Evolutionary conservation across 92 coral and sea anemone genomes (phyloP).

Genomic region (Parazoanthus darwini): DNA sequence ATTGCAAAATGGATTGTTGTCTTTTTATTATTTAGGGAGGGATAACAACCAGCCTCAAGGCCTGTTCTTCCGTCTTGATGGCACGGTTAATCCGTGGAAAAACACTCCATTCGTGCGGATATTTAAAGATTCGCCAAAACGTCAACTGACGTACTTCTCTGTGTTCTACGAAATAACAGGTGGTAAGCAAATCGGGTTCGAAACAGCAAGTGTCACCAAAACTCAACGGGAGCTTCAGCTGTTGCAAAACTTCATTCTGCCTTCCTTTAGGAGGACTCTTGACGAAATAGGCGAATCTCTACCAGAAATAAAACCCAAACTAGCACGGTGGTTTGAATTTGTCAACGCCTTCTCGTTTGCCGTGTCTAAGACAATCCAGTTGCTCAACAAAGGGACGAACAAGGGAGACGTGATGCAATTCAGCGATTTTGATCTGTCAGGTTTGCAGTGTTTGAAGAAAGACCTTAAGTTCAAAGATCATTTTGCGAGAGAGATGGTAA

Average conservation of each 20-base stretch:
- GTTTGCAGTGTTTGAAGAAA: conserved; percentile 22
- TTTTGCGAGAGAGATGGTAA: conserved; percentile 12
- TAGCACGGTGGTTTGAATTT: too few relatives aligned
- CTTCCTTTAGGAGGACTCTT: not conserved
- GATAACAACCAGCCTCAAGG: not conserved
- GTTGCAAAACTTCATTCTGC: not conserved
- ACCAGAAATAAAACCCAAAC: not conserved
- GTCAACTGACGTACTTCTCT: not conserved
- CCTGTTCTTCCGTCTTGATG: not conserved
- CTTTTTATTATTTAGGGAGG: not conserved
- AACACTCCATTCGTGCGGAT: not conserved
- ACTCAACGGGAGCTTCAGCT: not conserved
- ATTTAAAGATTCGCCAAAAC: not conserved
- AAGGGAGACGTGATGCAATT: not conserved
- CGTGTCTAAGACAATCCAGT: not conserved
- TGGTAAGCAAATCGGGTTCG: not conserved
- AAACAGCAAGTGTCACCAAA: not conserved
- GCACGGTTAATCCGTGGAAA: not conserved
- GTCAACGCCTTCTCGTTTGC: too few relatives aligned
- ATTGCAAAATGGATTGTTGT: not conserved
- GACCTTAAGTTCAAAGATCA: conserved; percentile 10
- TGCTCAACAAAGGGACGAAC: not conserved
- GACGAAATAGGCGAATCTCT: conserved; percentile 8
- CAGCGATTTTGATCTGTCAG: not conserved
- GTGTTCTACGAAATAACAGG: not conserved